phyloP scores from a whole-genome alignment of 2,797 vertebrate species.

The Scomberomorus guttatus region DNA sequence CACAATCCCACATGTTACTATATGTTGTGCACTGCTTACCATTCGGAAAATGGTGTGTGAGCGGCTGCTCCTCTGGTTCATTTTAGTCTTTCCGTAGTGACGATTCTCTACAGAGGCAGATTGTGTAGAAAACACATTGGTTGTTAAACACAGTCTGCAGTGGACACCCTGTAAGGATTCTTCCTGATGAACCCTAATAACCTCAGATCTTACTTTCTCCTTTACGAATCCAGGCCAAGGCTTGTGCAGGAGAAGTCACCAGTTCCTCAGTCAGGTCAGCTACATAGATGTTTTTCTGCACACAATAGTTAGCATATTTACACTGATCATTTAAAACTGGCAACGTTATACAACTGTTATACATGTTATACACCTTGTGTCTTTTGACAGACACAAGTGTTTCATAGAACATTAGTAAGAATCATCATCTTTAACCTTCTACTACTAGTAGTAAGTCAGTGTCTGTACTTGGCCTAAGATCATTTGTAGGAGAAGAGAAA shows the following conservation, averaged over 20 bases:
- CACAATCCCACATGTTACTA: not conserved
- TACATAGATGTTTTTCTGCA: slow-evolving; percentile 93
- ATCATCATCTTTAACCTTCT: too few species aligned
- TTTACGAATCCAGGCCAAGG: slow-evolving; percentile 92
- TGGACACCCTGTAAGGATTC: not conserved
- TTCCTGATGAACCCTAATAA: not conserved
- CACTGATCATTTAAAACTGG: not conserved
- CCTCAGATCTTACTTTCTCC: slow-evolving; percentile 91
- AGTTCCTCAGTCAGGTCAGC: slow-evolving; percentile 95
- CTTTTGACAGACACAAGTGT: too few species aligned
- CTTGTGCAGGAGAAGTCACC: slow-evolving; percentile 91
- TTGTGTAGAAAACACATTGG: not conserved
- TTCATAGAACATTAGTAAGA: too few species aligned
- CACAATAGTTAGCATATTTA: slow-evolving; percentile 4
- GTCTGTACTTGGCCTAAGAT: not conserved
- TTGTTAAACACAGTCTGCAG: not conserved
- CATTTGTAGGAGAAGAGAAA: not conserved
- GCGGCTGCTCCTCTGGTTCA: slow-evolving; percentile 96
- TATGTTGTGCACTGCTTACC: slow-evolving; percentile 81
- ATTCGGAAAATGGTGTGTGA: slow-evolving; percentile 98
- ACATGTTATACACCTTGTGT: too few species aligned
- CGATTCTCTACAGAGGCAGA: slow-evolving; percentile 88
- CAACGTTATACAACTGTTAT: too few species aligned
- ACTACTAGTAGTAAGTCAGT: not conserved
- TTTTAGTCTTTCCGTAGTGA: slow-evolving; percentile 96